phyloP scores from a whole-genome alignment of 2,113 vertebrate genomes.

The Chaenogobius annularis region DNA sequence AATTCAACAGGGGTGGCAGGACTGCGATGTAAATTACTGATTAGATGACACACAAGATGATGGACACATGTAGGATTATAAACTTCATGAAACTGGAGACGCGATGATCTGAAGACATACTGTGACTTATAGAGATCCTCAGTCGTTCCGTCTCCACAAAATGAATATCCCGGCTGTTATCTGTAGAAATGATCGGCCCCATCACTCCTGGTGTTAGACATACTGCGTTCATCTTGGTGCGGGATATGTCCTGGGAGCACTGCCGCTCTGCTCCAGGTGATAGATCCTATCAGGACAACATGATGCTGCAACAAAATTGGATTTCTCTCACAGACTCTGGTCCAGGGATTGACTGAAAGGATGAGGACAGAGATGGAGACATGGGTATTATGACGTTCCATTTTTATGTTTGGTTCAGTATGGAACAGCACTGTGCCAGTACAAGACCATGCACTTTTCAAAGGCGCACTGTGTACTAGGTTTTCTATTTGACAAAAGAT shows the following conservation, averaged over 20 bases:
- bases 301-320: slow-evolving; percentile 69
- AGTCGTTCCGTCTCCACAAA: neutral
- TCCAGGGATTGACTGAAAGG: slow-evolving; percentile 34
- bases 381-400: slow-evolving; percentile 26
- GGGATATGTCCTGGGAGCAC: slow-evolving; percentile 33
- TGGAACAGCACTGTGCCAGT: neutral
- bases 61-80: neutral
- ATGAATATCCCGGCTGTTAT: slow-evolving; percentile 7
- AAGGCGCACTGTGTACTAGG: neutral
- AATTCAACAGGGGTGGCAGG: neutral
- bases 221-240: slow-evolving; percentile 17
- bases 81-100: slow-evolving; percentile 1
- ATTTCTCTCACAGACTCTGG: slow-evolving; percentile 64
- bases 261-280: slow-evolving; percentile 62
- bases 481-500: no score
- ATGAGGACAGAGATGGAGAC: slow-evolving; percentile 3
- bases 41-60: neutral
- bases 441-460: neutral
- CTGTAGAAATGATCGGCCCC: slow-evolving; percentile 1
- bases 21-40: neutral
- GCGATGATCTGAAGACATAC: neutral
- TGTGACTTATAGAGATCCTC: neutral
- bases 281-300: slow-evolving; percentile 70
- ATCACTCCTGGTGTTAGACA: slow-evolving; percentile 1
- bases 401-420: slow-evolving; percentile 31